Conservation (phyloP, 2,113 vertebrate species). For the Microtus richardsoni region DNA sequence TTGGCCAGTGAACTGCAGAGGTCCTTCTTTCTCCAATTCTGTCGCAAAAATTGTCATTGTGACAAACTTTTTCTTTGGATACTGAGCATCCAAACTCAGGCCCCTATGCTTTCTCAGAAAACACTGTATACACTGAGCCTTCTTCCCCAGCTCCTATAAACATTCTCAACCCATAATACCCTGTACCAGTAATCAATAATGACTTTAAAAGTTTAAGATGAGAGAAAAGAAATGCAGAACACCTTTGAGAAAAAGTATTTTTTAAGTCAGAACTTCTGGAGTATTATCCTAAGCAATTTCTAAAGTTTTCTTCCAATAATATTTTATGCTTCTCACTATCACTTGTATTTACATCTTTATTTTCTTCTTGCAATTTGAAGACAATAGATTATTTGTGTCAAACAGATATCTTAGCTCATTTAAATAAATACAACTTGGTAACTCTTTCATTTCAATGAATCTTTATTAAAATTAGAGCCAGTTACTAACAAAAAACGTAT, state of each 20-base stretch:
- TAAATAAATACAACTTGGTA: not conserved
- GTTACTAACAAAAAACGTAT: not conserved
- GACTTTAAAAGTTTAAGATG: not conserved
- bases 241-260: not conserved
- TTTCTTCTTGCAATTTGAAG: conserved; percentile 46
- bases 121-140: not conserved
- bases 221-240: not conserved
- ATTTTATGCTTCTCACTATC: not conserved
- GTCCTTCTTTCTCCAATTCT: no score
- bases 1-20: not conserved
- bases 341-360: not conserved
- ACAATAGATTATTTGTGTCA: conserved; percentile 39
- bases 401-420: not conserved
- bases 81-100: not conserved
- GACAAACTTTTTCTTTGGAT: not conserved
- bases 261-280: not conserved
- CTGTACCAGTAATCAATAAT: conserved; percentile 72
- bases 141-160: conserved; percentile 19
- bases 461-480: conserved; percentile 30
- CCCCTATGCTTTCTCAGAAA: not conserved
- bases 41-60: no score
- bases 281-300: not conserved
- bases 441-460: not conserved
- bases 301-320: conserved; percentile 37
- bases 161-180: conserved; percentile 9